Evolutionary conservation across 2,797 vertebrate genomes (phyloP), one percentile per base, ranked within the genome.

Genomic region (Euthynnus affinis): DNA sequence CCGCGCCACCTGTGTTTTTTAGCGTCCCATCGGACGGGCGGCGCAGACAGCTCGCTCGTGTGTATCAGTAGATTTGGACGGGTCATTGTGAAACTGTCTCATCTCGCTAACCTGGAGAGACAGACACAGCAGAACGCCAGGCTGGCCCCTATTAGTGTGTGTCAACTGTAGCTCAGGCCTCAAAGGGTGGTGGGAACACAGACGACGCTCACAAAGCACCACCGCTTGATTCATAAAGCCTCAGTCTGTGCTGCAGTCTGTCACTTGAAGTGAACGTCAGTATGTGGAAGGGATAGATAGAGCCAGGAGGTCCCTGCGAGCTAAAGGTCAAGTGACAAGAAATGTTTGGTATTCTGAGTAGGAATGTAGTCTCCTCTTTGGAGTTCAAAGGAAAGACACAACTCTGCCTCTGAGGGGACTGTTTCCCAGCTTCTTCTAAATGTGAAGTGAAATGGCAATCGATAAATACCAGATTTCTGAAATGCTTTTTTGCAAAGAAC

Each of bases 321-420:
- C 69, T 82, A 93, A 92, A 93, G 92, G 91, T 92, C 89, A 93
- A 79, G 83, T 90, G 87, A 87, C 86, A 87, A 82, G 70, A 81
- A 85, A 81, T 79, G 81, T 91, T 92, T 88, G 77, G 72, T 79
- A 82, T 87, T 90, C 76, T 23, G 74, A 69, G 71, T 68, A 72
- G 61, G 78, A 80, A 76, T 71, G 64, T 49, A 61, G 76, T 81
- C 68, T 86, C 37, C 37, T 80, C 53, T 48, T 74, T 76, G 56
- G 55, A 71, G 81, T 86, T 87, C 57, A 74, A 61, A 80, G 78
- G 44, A 67, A 69, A 82, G 72, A 63, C 17, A 65, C 56, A 59
- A 34, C 42, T 71, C 63, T 48, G 62, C 68, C 71, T 80, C 72
- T 53, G 62, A 81, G 78, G 71, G 57, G 51, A 76, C 22, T 9